Conservation (phyloP, 92 coral and sea anemone genomes). For the Phenganax stokvisi region DNA sequence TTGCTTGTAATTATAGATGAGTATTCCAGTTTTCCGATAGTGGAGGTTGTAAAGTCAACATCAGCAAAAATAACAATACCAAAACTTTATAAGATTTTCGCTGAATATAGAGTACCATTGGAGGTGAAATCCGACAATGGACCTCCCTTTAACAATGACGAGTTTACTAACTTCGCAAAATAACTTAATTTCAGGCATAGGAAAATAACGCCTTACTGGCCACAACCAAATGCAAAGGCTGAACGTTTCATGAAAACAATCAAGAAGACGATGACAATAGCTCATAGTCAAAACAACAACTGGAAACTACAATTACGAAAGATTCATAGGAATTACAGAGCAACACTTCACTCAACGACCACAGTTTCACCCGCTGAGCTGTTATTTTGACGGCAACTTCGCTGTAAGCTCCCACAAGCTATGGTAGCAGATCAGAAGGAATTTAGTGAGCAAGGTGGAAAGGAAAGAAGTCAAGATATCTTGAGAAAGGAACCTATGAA, state of each 20-base stretch:
- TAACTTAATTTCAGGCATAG: conserved; percentile 8
- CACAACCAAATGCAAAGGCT: too few relatives aligned
- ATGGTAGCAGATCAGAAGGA: too few relatives aligned
- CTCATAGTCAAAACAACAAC: background rate
- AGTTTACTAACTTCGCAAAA: conserved; percentile 12
- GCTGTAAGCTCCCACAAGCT: too few relatives aligned
- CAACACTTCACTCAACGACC: background rate
- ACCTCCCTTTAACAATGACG: background rate
- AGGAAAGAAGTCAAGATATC: too few relatives aligned
- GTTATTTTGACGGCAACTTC: too few relatives aligned
- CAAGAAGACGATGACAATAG: conserved; percentile 3
- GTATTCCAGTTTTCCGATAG: conserved; percentile 32
- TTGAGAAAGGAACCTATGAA: too few relatives aligned
- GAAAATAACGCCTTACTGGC: too few relatives aligned
- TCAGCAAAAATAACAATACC: conserved; percentile 13
- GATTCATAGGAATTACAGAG: conserved; percentile 10
- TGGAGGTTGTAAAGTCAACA: conserved; percentile 11
- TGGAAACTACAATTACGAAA: conserved; percentile 9
- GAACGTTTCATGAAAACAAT: too few relatives aligned
- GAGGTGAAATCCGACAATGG: background rate
- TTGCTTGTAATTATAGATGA: conserved; percentile 31
- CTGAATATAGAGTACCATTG: conserved; percentile 15
- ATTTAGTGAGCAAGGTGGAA: too few relatives aligned
- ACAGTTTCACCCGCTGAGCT: background rate
- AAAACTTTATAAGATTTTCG: background rate